A percentile compares a stretch with the other conserved stretches of the same genome.
These are phyloP conservation scores for Phocoena sinus DNA, from an alignment of 2,113 vertebrate species.

Conservation along the genomic window DNA sequence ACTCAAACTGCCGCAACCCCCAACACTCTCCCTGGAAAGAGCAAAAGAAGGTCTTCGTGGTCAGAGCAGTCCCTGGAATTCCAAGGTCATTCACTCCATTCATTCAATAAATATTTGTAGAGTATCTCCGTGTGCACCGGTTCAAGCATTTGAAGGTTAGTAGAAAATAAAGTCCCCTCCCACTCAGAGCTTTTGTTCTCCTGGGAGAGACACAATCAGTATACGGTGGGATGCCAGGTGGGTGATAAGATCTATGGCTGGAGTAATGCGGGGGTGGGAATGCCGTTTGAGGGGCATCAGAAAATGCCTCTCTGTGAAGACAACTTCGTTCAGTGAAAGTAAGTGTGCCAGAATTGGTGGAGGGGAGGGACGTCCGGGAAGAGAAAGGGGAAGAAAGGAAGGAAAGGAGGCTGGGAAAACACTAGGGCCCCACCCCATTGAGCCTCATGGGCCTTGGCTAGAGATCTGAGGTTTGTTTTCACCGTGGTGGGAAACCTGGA, in stretches of 20 bases:
- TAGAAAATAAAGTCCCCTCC: neutral
- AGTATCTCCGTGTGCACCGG: neutral
- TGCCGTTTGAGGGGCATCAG: neutral
- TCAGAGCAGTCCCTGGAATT: neutral
- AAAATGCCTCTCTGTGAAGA: neutral
- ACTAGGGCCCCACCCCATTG: rapidly evolving
- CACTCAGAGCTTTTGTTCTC: neutral
- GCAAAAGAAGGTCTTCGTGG: neutral
- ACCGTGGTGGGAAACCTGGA: neutral
- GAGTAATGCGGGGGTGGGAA: rapidly evolving
- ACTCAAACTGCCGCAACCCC: neutral
- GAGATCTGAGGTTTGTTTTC: neutral
- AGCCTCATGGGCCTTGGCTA: neutral
- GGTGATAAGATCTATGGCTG: neutral
- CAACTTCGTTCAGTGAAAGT: neutral
- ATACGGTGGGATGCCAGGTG: neutral
- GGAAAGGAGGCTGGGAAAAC: neutral
- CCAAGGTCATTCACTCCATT: neutral
- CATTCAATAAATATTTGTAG: neutral
- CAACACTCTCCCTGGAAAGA: neutral
- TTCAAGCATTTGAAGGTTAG: neutral
- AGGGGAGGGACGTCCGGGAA: neutral
- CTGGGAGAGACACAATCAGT: neutral
- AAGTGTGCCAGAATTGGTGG: neutral
- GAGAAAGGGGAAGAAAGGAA: neutral